These are phyloP conservation scores for Chlamydotis undulata DNA, from an alignment of 2,113 vertebrate species.

Conservation along the genomic window DNA sequence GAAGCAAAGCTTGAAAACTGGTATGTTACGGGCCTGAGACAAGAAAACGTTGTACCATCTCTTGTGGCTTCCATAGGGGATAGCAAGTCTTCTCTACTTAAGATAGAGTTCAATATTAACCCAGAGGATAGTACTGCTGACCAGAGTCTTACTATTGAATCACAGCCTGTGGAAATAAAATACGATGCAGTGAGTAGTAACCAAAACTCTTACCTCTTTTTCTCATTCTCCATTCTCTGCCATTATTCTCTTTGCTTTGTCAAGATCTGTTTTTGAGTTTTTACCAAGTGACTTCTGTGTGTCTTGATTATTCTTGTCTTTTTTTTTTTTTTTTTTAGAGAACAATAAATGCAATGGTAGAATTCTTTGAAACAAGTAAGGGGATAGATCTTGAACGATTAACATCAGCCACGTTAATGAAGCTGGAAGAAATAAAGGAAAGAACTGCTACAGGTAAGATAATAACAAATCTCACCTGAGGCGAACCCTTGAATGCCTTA, in stretches of 20 bases:
- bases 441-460: constrained; percentile 89
- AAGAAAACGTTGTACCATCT: constrained; percentile 83
- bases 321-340: constrained; percentile 65
- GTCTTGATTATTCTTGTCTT: background rate
- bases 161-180: constrained; percentile 94
- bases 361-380: constrained; percentile 89
- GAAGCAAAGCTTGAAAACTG: constrained; percentile 91
- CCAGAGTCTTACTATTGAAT: constrained; percentile 87
- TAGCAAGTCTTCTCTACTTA: constrained; percentile 84
- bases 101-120: constrained; percentile 86
- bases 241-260: background rate
- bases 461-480: background rate
- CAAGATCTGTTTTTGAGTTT: background rate
- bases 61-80: constrained; percentile 90
- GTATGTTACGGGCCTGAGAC: constrained; percentile 90
- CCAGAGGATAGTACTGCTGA: constrained; percentile 84
- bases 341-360: constrained; percentile 89
- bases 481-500: background rate
- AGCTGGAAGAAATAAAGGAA: constrained; percentile 96
- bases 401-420: constrained; percentile 91
- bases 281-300: background rate
- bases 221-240: background rate
- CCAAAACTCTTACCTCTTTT: background rate
- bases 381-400: constrained; percentile 90
- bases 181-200: constrained; percentile 89